Percentiles rank a stretch among this genome's conserved stretches.
phyloP scores from a whole-genome alignment of 2,888 invertebrate genomes.

The Steinernema hermaphroditum region DNA sequence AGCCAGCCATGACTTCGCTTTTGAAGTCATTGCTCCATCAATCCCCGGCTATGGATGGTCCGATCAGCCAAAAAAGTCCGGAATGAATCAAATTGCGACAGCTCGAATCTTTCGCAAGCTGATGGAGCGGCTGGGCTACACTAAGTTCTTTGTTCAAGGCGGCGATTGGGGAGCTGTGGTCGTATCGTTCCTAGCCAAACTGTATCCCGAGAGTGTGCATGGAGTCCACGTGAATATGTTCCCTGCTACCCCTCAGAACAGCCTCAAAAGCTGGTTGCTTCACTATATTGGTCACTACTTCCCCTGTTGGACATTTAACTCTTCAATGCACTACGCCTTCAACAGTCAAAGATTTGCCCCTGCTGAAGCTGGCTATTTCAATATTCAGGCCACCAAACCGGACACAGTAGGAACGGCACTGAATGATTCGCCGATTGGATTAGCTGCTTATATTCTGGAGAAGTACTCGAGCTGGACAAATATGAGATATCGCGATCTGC shows the following conservation, averaged over 20 bases:
- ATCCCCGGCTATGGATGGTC: slow-evolving; percentile 72
- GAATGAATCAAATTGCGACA: slow-evolving; percentile 60
- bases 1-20: slow-evolving; percentile 52
- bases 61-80: slow-evolving; percentile 73
- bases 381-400: slow-evolving; percentile 84
- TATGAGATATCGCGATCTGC: slow-evolving; percentile 67
- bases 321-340: slow-evolving; percentile 34
- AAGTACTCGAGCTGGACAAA: slow-evolving; percentile 81
- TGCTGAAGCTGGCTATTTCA: slow-evolving; percentile 72
- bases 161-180: slow-evolving; percentile 82
- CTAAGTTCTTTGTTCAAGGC: slow-evolving; percentile 76
- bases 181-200: slow-evolving; percentile 73
- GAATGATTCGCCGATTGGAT: slow-evolving; percentile 79
- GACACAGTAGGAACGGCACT: slow-evolving; percentile 80
- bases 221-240: slow-evolving; percentile 76
- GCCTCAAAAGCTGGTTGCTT: slow-evolving; percentile 34
- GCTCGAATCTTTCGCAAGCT: slow-evolving; percentile 73
- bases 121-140: slow-evolving; percentile 76
- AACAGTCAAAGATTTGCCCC: slow-evolving; percentile 29
- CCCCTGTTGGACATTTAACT: slow-evolving; percentile 41
- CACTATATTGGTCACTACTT: slow-evolving; percentile 44
- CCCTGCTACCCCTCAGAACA: slow-evolving; percentile 59
- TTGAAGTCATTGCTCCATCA: slow-evolving; percentile 70
- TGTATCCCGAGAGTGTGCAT: slow-evolving; percentile 72
- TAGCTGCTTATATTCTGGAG: slow-evolving; percentile 86